Conservation (phyloP, 37 sponge, comb jelly and placozoan genomes). For the Ianthella basta region DNA sequence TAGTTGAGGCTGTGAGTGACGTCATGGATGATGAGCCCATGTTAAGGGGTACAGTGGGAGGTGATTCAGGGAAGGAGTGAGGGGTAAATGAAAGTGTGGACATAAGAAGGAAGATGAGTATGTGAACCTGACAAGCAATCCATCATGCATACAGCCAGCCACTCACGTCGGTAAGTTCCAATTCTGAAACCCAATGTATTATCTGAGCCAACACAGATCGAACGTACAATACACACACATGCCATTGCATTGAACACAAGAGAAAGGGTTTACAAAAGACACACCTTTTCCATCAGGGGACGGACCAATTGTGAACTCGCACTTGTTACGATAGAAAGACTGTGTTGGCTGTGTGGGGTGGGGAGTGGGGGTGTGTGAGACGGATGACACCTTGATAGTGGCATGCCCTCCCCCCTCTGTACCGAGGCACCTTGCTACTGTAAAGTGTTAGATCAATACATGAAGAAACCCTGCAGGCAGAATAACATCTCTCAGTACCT, state of each 20-base stretch:
- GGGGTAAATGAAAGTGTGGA: too few relatives aligned
- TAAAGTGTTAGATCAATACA: too few relatives aligned
- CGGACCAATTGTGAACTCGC: conserved; percentile 83
- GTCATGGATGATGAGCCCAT: too few relatives aligned
- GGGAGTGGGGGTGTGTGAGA: neutral
- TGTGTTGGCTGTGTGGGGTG: conserved; percentile 54
- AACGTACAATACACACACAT: neutral
- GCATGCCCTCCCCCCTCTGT: neutral
- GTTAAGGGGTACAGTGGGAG: too few relatives aligned
- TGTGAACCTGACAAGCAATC: neutral
- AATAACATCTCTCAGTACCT: too few relatives aligned
- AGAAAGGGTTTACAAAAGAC: neutral
- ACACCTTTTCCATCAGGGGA: conserved; percentile 18
- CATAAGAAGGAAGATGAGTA: neutral
- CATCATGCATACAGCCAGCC: neutral
- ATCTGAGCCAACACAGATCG: neutral
- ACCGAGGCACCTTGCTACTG: too few relatives aligned
- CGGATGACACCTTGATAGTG: too few relatives aligned
- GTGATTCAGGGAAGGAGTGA: too few relatives aligned
- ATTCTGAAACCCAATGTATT: conserved; percentile 85
- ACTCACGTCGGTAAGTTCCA: conserved; percentile 66
- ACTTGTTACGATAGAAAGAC: conserved; percentile 90
- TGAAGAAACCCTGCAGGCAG: too few relatives aligned
- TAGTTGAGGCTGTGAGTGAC: too few relatives aligned
- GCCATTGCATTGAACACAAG: neutral